Evolutionary conservation across 2,888 invertebrate genomes (phyloP), one percentile per base, ranked within the genome.

Genomic region (Mechanitis mazaeus): DNA sequence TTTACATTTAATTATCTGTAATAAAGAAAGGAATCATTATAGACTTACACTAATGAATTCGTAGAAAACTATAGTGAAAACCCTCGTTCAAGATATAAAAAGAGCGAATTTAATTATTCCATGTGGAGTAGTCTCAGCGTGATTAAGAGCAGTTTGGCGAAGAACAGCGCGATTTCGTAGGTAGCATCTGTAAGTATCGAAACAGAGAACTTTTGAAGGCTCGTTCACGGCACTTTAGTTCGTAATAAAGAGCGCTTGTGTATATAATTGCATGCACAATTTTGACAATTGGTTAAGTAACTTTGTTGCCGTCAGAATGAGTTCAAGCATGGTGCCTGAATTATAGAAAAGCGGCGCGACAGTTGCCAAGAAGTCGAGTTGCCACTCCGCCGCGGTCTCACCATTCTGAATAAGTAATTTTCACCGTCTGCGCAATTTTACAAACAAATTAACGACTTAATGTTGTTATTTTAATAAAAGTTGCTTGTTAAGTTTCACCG

Each of bases 381-480:
- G 72, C 72, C 70, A 72, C 75, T 78, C 74, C 77, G 76, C 75
- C 78, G 79, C 81, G 84, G 81, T 79, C 80, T 76, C 80, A 77
- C 78, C 79, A 78, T 80, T 73, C 76, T 88, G 85, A 88, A 89
- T 89, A 87, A 87, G 77, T 89, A 86, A 88, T 86, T 81, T 85
- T 83, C 83, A 83, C 81, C 83, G 87, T 86, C 87, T 87, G 87
- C 86, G 80, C 87, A 85, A 83, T 86, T 87, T 87, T 85, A 85
- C 88, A 85, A 86, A 89, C 86, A 90, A 89, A 89, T 90, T 89
- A 89, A 85, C 85, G 84, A 77, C 81, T 81, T 83, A 81, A 86
- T 87, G 84, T 86, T 85, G 85, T 86, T 87, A 88, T 87, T 87
- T 87, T 88, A 87, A 87, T 87, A 85, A 88, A 89, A 87, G 81